A percentile compares a stretch with the other conserved stretches of the same genome.
Evolutionary conservation across 2,888 invertebrate species (phyloP).

Genomic region (Acheta domesticus): DNA sequence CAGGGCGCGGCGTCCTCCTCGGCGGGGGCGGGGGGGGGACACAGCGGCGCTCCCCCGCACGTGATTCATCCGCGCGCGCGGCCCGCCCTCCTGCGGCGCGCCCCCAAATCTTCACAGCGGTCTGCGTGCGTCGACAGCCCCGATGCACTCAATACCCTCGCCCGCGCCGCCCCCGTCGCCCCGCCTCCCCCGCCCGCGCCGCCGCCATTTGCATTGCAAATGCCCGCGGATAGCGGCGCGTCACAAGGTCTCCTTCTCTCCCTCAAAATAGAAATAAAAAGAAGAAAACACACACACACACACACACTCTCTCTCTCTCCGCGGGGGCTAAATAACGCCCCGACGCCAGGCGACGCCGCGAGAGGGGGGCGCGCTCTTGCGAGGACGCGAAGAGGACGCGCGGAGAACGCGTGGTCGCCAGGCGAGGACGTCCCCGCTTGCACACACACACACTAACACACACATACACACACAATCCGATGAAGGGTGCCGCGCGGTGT

Average conservation of each 20-base stretch:
- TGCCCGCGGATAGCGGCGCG: slow-evolving; percentile 28
- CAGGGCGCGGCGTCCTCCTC: not conserved
- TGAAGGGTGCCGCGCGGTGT: too few species aligned
- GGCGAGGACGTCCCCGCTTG: too few species aligned
- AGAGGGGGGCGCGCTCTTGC: too few species aligned
- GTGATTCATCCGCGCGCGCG: too few species aligned
- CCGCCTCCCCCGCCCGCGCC: not conserved
- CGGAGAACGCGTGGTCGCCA: too few species aligned
- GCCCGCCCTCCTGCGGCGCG: not conserved
- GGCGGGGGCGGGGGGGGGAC: not conserved
- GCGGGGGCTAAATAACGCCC: slow-evolving; percentile 18
- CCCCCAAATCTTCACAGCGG: slow-evolving; percentile 9
- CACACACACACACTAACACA: too few species aligned
- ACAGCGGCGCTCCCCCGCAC: not conserved
- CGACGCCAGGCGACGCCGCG: not conserved
- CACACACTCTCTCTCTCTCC: slow-evolving; percentile 22
- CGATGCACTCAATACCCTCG: slow-evolving; percentile 9
- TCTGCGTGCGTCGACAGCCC: slow-evolving; percentile 7
- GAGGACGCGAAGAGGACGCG: too few species aligned
- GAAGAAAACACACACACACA: slow-evolving; percentile 5
- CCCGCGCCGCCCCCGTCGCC: not conserved
- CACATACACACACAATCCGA: too few species aligned
- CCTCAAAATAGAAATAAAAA: slow-evolving; percentile 22
- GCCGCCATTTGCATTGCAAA: slow-evolving; percentile 33
- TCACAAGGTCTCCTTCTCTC: slow-evolving; percentile 33